Conservation (phyloP, 1,140 invertebrate genomes). For the Chironomus striatipennis region DNA sequence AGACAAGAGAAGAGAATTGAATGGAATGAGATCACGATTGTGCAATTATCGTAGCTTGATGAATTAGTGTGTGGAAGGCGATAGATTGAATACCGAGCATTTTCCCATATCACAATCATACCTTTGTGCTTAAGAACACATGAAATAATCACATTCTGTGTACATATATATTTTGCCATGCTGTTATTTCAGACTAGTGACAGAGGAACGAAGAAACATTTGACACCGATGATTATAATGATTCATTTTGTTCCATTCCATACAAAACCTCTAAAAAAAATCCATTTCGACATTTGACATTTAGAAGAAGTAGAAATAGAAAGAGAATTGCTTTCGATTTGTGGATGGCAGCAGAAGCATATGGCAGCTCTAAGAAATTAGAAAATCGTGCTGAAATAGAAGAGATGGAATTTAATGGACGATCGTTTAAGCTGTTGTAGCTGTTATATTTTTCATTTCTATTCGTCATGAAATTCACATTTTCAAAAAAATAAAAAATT, state of each 20-base stretch:
- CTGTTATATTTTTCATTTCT: not conserved
- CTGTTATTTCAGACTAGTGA: too few relatives aligned
- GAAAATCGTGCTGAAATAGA: constrained; percentile 7
- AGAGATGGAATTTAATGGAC: not conserved
- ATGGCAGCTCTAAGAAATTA: not conserved
- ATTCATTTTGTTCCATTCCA: not conserved
- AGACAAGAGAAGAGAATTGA: not conserved
- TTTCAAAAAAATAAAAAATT: not conserved
- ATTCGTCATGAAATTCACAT: constrained; percentile 9
- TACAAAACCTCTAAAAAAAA: too few relatives aligned
- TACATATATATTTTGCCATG: not conserved
- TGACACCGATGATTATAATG: not conserved
- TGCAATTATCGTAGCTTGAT: not conserved
- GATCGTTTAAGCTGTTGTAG: not conserved
- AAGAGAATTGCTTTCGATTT: too few relatives aligned
- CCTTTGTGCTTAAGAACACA: not conserved
- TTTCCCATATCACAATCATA: constrained; percentile 7
- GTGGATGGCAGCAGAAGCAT: constrained; percentile 4
- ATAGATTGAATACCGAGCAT: not conserved
- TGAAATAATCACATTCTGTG: not conserved
- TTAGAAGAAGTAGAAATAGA: not conserved
- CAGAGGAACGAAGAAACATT: not conserved
- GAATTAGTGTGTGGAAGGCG: not conserved
- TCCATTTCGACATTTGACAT: not conserved
- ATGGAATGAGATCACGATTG: not conserved